Evolutionary conservation across 1,140 invertebrate genomes (phyloP).

Genomic region (Dendrolimus kikuchii): DNA sequence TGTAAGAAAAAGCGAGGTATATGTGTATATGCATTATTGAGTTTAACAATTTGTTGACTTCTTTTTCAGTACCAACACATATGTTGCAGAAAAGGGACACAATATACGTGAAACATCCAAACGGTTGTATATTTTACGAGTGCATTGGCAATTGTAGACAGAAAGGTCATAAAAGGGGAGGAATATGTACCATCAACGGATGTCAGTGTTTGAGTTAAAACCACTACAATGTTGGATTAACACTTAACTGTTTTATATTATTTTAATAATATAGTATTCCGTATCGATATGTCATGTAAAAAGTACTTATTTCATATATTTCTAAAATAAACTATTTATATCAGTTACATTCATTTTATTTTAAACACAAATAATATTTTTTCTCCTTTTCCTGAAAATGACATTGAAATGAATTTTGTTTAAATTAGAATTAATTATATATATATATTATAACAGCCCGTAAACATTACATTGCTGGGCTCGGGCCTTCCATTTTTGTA

Average conservation of each 20-base stretch:
- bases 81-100: slow-evolving; percentile 22
- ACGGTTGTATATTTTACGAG: slow-evolving; percentile 41
- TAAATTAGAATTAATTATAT: not conserved
- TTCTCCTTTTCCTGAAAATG: not conserved
- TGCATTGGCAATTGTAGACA: slow-evolving; percentile 40
- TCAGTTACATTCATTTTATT: not conserved
- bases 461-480: too few species aligned
- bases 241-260: too few species aligned
- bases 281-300: too few species aligned
- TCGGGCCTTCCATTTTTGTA: too few species aligned
- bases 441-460: not conserved
- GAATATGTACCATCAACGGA: slow-evolving; percentile 47
- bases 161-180: slow-evolving; percentile 31
- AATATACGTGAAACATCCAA: slow-evolving; percentile 29
- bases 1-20: too few species aligned
- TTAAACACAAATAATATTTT: not conserved
- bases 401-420: not conserved
- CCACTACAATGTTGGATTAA: too few species aligned
- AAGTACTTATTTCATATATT: too few species aligned
- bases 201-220: slow-evolving; percentile 36
- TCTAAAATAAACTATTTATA: too few species aligned
- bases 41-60: not conserved
- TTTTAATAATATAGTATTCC: too few species aligned
- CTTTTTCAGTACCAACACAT: slow-evolving; percentile 26
- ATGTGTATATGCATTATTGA: too few species aligned